Evolutionary conservation across 2,797 vertebrate genomes (phyloP).

Genomic region (Halcyon chelicuti): DNA sequence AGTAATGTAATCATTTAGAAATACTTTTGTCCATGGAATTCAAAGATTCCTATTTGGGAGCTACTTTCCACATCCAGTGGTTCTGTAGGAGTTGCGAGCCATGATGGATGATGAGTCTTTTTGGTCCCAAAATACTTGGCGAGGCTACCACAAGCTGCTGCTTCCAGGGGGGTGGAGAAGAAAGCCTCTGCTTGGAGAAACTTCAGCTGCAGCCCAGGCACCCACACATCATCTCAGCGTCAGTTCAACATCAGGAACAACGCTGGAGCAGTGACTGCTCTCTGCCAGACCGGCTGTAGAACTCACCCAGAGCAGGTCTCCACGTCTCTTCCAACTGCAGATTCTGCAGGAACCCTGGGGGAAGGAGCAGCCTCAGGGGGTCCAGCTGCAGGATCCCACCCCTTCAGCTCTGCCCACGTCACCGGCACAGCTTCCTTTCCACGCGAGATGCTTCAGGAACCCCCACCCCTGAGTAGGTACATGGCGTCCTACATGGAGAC

Average conservation of each 20-base stretch:
- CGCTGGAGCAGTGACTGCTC: background rate
- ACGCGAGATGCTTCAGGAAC: background rate
- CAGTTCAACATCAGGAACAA: background rate
- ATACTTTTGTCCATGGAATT: conserved; percentile 8
- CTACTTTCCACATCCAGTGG: conserved; percentile 21
- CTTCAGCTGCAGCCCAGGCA: background rate
- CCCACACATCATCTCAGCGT: background rate
- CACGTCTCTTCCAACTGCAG: background rate
- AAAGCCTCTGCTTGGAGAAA: background rate
- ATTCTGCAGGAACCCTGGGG: background rate
- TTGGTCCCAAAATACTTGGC: background rate
- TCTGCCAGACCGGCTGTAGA: background rate
- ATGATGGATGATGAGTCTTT: background rate
- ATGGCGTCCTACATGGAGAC: accelerated
- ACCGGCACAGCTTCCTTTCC: background rate
- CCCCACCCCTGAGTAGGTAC: background rate
- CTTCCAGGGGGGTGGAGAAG: background rate
- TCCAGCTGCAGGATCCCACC: background rate
- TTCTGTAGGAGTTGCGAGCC: background rate
- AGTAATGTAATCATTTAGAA: conserved; percentile 38
- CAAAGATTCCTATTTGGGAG: conserved; percentile 25
- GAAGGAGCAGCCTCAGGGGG: background rate
- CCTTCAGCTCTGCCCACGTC: background rate
- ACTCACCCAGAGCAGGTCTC: background rate
- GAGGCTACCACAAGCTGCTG: background rate